Conservation (phyloP, 2,797 vertebrate species). For the Cryptoprocta ferox region DNA sequence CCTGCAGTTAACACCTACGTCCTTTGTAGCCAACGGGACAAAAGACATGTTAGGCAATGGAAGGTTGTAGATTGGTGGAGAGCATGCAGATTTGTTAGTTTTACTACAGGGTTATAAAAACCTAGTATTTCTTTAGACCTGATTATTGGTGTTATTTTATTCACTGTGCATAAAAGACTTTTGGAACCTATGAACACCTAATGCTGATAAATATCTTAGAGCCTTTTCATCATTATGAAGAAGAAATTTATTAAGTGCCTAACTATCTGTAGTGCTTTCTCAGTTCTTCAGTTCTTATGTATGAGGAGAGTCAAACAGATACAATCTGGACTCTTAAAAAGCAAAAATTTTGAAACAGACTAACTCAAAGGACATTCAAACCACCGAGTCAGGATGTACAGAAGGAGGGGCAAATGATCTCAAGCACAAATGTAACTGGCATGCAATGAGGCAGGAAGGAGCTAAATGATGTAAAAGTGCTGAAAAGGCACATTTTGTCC, state of each 20-base stretch:
- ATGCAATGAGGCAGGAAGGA: constrained; percentile 45
- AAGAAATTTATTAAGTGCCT: background rate
- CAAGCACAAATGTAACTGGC: background rate
- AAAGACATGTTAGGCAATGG: background rate
- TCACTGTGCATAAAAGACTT: background rate
- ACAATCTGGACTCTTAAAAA: background rate
- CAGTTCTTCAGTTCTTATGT: background rate
- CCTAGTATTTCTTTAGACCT: background rate
- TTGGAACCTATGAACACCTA: background rate
- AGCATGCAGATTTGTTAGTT: background rate
- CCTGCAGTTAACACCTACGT: background rate
- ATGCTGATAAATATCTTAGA: background rate
- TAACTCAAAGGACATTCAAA: background rate
- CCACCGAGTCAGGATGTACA: background rate
- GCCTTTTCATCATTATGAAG: background rate
- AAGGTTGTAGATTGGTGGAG: background rate
- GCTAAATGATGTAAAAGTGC: background rate
- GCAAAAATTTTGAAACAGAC: background rate
- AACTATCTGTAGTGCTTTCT: background rate
- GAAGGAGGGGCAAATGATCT: background rate
- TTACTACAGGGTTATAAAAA: background rate
- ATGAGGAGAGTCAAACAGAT: background rate
- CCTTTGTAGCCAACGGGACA: background rate
- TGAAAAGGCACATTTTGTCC: background rate
- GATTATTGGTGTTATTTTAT: constrained; percentile 7